A percentile compares a stretch with the other conserved stretches of the same genome.
phyloP scores from a whole-genome alignment of 2,113 vertebrate genomes.

The Paradoxurus hermaphroditus region DNA sequence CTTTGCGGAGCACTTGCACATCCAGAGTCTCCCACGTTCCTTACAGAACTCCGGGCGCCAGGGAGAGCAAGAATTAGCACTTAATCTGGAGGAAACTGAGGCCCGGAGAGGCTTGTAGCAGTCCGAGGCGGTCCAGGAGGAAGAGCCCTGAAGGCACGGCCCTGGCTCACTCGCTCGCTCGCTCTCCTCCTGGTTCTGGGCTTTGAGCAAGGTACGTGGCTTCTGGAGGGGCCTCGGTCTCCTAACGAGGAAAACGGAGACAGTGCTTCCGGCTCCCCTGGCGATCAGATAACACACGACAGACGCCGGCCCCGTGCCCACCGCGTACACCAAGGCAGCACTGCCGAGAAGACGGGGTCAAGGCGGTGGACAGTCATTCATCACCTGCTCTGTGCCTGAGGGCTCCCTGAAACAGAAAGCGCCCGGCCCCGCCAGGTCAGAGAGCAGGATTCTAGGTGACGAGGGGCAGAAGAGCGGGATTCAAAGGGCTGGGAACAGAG shows the following conservation, averaged over 20 bases:
- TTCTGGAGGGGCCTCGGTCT: neutral
- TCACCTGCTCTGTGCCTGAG: neutral
- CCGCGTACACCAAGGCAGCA: neutral
- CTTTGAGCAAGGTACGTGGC: neutral
- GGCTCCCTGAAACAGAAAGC: neutral
- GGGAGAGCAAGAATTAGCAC: neutral
- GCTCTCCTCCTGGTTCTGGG: neutral
- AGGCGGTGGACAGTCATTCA: neutral
- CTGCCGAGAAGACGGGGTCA: neutral
- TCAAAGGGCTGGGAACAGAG: neutral
- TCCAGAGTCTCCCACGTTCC: neutral
- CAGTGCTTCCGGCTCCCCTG: neutral
- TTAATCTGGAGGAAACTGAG: neutral
- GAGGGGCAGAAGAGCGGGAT: accelerated
- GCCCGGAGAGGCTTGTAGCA: neutral
- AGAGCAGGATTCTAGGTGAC: too few relatives aligned
- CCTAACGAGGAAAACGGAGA: neutral
- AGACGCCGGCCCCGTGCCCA: too few relatives aligned
- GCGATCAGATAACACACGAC: neutral
- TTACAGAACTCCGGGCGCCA: neutral
- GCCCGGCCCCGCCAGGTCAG: too few relatives aligned
- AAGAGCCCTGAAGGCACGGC: neutral
- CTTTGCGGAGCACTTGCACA: neutral
- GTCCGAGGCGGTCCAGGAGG: neutral
- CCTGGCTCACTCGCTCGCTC: too few relatives aligned